Evolutionary conservation across 2,888 invertebrate species (phyloP).

Genomic region (Pristionchus maxplancki): DNA sequence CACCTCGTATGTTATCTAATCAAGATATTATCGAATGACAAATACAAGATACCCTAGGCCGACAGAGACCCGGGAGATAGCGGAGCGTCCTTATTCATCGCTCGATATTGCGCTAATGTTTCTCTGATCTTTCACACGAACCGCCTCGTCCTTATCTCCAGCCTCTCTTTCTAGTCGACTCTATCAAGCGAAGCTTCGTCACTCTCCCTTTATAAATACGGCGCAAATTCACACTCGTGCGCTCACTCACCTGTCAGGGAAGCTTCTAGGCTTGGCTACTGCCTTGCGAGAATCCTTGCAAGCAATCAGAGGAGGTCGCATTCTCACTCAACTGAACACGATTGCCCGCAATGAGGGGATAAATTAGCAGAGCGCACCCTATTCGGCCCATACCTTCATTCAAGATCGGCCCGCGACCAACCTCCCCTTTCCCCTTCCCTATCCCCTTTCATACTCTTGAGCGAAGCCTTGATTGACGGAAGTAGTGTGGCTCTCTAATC

Average conservation of each 20-base stretch:
- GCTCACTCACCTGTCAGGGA: not conserved
- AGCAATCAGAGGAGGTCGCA: too few relatives aligned
- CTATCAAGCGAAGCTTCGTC: not conserved
- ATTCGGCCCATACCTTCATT: not conserved
- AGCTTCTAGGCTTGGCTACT: too few relatives aligned
- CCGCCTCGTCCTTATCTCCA: not conserved
- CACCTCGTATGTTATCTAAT: too few relatives aligned
- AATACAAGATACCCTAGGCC: too few relatives aligned
- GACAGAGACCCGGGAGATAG: too few relatives aligned
- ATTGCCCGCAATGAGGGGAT: too few relatives aligned
- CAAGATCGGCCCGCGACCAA: not conserved
- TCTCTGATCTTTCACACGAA: not conserved
- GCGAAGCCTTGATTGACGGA: not conserved
- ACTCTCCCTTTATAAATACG: not conserved
- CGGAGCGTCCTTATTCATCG: not conserved
- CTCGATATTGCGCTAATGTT: not conserved
- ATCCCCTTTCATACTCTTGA: not conserved
- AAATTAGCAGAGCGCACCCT: too few relatives aligned
- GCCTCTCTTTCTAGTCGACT: conserved; percentile 2
- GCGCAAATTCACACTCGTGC: too few relatives aligned
- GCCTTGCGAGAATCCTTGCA: too few relatives aligned
- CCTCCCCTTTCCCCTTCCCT: not conserved
- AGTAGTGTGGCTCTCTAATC: not conserved
- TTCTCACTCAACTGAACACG: too few relatives aligned
- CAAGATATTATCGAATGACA: too few relatives aligned